Conservation (phyloP, 2,113 vertebrate species). For the Syngnathus floridae region DNA sequence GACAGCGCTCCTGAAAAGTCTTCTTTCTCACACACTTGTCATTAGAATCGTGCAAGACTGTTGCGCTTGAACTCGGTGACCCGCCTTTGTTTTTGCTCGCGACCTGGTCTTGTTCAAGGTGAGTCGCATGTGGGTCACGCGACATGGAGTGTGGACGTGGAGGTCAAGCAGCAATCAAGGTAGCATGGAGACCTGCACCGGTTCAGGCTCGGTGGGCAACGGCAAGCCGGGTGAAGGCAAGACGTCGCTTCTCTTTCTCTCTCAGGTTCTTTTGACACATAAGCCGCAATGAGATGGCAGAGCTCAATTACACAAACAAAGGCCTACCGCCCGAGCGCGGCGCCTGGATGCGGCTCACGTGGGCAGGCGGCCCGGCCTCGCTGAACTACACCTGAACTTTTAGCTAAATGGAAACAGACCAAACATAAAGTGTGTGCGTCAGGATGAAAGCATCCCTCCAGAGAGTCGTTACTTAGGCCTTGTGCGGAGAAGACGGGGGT, state of each 20-base stretch:
- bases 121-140: conserved; percentile 56
- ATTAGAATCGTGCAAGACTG: conserved; percentile 58
- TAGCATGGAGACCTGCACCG: not conserved
- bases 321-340: conserved; percentile 33
- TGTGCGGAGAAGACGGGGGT: conserved; percentile 50
- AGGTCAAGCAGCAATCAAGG: not conserved
- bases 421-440: conserved; percentile 63
- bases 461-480: conserved; percentile 51
- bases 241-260: conserved; percentile 13
- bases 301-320: conserved; percentile 42
- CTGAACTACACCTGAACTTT: conserved; percentile 71
- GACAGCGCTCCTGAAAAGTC: conserved; percentile 58
- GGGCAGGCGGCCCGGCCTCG: conserved; percentile 49
- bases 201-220: not conserved
- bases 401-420: conserved; percentile 71
- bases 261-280: conserved; percentile 27
- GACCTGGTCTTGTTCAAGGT: conserved; percentile 57
- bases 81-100: conserved; percentile 26
- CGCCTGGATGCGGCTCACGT: conserved; percentile 48
- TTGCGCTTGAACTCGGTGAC: conserved; percentile 43
- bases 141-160: conserved; percentile 10
- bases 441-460: conserved; percentile 67
- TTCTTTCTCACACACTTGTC: conserved; percentile 61
- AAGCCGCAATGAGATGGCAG: conserved; percentile 7
- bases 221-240: not conserved